These are phyloP conservation scores for Itoplectis maculator DNA, from an alignment of 2,888 invertebrate genomes.

Conservation along the genomic window DNA sequence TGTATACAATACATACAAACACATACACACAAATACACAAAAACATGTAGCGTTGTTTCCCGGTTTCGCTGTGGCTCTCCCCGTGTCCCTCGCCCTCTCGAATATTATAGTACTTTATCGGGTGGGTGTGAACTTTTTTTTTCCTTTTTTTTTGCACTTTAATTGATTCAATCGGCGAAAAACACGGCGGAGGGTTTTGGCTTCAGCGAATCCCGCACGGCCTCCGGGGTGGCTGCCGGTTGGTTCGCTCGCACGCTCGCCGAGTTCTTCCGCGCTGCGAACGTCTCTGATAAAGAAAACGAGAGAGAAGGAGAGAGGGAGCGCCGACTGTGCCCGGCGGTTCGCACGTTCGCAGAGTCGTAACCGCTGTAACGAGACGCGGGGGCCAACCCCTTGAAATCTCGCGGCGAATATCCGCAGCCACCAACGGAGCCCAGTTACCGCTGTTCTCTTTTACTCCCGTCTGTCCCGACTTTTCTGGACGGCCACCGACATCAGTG, in stretches of 20 bases:
- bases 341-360: conserved; percentile 42
- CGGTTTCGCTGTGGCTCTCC: conserved; percentile 9
- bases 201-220: conserved; percentile 25
- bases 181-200: conserved; percentile 80
- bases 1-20: too few relatives aligned
- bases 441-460: conserved; percentile 24
- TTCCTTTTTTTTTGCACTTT: conserved; percentile 82
- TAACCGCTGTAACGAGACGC: conserved; percentile 84
- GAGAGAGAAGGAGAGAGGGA: not conserved
- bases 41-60: not conserved
- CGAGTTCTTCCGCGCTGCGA: conserved; percentile 6
- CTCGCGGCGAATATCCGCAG: conserved; percentile 71
- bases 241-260: conserved; percentile 63
- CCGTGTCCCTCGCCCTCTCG: conserved; percentile 33
- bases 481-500: conserved; percentile 10
- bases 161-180: conserved; percentile 85
- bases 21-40: conserved; percentile 4
- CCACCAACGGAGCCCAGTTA: conserved; percentile 43
- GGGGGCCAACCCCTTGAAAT: conserved; percentile 81
- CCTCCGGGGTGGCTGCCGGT: conserved; percentile 40
- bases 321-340: conserved; percentile 3
- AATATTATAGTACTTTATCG: conserved; percentile 63
- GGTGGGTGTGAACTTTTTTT: conserved; percentile 57
- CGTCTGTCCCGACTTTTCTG: conserved; percentile 10
- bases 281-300: conserved; percentile 2